These are phyloP conservation scores for Archilochus colubris DNA, from an alignment of 2,113 vertebrate genomes.

Conservation along the genomic window DNA sequence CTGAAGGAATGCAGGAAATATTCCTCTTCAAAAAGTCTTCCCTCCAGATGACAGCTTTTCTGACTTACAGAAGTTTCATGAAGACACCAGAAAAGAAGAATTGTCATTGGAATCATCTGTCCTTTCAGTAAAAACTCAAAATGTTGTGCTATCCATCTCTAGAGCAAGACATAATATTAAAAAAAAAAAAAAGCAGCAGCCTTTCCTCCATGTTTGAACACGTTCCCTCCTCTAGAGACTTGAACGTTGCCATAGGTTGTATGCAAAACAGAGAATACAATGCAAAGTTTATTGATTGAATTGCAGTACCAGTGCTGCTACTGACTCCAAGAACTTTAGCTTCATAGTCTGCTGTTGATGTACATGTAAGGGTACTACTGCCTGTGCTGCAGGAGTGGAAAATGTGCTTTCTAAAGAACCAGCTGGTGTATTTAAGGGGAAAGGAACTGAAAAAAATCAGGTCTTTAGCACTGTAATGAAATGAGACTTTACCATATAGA, in stretches of 20 bases:
- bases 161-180: neutral
- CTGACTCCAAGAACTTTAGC: neutral
- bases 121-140: neutral
- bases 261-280: neutral
- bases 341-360: neutral
- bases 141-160: neutral
- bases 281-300: neutral
- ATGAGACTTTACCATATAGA: neutral
- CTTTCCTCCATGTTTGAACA: neutral
- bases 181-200: neutral
- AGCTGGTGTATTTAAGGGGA: neutral
- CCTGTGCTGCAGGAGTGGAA: neutral
- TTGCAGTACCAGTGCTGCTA: neutral
- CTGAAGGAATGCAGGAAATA: neutral
- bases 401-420: neutral
- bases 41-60: neutral
- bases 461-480: neutral
- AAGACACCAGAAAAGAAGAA: neutral
- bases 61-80: neutral
- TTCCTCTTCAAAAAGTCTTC: neutral
- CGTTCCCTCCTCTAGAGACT: neutral
- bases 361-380: neutral
- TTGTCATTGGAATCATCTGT: neutral
- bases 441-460: neutral
- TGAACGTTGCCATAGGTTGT: neutral